Evolutionary conservation across 2,797 vertebrate genomes (phyloP), one percentile per base, ranked within the genome.

Genomic region (Enteromius trimaculatus): DNA sequence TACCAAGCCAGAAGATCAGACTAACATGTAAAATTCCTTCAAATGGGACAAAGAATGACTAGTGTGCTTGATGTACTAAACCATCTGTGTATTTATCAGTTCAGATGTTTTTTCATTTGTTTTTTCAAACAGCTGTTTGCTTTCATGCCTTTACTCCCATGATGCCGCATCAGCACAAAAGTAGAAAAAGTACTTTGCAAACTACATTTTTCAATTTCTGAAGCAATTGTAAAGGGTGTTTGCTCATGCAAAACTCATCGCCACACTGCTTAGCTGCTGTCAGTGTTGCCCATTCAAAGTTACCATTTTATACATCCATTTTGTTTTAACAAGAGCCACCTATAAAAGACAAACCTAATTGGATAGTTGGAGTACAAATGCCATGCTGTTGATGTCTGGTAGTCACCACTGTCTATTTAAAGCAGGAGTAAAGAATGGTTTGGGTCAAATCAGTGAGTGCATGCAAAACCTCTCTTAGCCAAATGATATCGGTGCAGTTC

Each of bases 41-140:
- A 85, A 85, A 83, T 80, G 66, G 21, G 49, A 78, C 75, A 69
- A 49, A 76, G 74, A 85, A 62, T 55, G 19, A 29, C 60, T 68
- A 23, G 71, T 85, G 84, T 62, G 44, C 58, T 51, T 37, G 58
- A 87, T 75, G 70, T 77, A 60, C 84, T 87, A 88, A 89, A 86
- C 76, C 88, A 75, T 86, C 47, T 86, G 88, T 81, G 82, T 87
- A 86, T 89, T 87, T 83, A 76, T 19, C 16, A 75, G 83, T 64
- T 85, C 70, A 19, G 39, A 62, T 70, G 81, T 60, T 84, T 82
- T 90, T 88, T 91, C 80, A 86, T 79, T 87, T 87, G 88, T 85
- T n/a, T n/a, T n/a, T n/a, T n/a, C n/a, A n/a, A n/a, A 91, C 92
- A 93, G 90, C 92, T 93, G 94, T 90, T 92, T 89, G 86, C 74